Conservation (phyloP, 1,140 invertebrate species). For the Sminthurinus signatus region DNA sequence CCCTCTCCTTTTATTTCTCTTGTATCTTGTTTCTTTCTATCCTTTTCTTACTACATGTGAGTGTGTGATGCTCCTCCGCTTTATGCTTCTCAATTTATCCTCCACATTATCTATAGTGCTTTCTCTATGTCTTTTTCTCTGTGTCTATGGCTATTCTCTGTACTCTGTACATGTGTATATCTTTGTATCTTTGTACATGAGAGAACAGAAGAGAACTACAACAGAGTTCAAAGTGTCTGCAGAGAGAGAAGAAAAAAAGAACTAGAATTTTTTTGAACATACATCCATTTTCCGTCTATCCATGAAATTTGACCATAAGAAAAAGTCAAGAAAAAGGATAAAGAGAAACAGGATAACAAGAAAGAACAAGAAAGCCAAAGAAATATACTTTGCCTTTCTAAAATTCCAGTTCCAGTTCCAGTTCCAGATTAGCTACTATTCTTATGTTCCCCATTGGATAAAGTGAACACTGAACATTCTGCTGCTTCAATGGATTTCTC, state of each 20-base stretch:
- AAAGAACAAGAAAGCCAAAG: background rate
- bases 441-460: slow-evolving; percentile 3
- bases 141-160: no score
- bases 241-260: no score
- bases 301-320: no score
- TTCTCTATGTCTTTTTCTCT: no score
- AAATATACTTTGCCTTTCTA: background rate
- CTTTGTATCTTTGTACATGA: no score
- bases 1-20: background rate
- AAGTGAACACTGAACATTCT: no score
- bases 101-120: slow-evolving; percentile 12
- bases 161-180: no score
- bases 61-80: slow-evolving; percentile 6
- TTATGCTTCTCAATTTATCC: slow-evolving; percentile 24
- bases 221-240: no score
- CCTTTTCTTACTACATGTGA: background rate
- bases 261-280: no score
- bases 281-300: no score
- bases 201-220: no score
- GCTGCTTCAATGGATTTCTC: background rate
- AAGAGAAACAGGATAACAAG: background rate
- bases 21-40: background rate
- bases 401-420: no score
- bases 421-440: slow-evolving; percentile 20
- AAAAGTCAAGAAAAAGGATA: background rate